Conservation (phyloP, 2,113 vertebrate species). For the Ondatra zibethicus region DNA sequence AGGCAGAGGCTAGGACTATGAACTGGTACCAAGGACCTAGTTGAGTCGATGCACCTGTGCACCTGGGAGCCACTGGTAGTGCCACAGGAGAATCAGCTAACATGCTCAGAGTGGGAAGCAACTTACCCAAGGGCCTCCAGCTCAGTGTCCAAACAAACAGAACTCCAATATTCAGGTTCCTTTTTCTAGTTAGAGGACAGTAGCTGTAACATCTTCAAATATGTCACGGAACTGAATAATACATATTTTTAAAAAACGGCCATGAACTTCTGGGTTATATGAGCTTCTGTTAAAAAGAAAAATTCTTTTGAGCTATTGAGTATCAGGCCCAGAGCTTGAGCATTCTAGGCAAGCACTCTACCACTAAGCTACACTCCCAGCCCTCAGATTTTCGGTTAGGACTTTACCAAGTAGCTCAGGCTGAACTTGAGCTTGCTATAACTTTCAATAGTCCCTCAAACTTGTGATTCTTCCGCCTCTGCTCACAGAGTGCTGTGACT, state of each 20-base stretch:
- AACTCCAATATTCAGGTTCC: not conserved
- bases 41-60: not conserved
- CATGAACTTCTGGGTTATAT: slow-evolving; percentile 25
- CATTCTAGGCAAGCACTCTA: too few species aligned
- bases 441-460: not conserved
- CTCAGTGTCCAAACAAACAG: not conserved
- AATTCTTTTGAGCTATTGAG: not conserved
- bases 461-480: not conserved
- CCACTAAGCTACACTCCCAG: not conserved
- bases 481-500: not conserved
- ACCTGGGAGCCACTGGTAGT: not conserved
- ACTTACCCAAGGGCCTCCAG: not conserved
- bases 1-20: not conserved
- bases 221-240: slow-evolving; percentile 12
- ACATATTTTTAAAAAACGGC: not conserved
- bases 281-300: slow-evolving; percentile 21
- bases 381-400: not conserved
- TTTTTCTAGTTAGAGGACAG: not conserved
- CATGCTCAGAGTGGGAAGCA: not conserved
- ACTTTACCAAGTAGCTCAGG: not conserved
- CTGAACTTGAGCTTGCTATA: not conserved
- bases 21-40: not conserved
- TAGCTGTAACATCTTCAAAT: not conserved
- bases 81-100: not conserved
- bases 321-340: not conserved